These are phyloP conservation scores for Listronotus oregonensis DNA, from an alignment of 1,140 invertebrate species.

Conservation along the genomic window DNA sequence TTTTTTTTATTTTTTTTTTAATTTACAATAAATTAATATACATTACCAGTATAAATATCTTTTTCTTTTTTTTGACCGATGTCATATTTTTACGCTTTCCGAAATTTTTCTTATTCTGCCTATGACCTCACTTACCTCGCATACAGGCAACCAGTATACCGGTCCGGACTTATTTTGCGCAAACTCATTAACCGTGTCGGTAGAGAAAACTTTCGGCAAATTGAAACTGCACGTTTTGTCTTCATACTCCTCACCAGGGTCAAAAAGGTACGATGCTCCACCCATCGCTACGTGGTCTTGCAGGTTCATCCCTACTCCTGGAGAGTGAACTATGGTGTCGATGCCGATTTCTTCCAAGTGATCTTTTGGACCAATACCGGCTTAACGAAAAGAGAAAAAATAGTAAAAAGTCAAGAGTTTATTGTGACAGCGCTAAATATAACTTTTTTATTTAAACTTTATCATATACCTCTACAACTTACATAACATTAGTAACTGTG, in stretches of 20 bases:
- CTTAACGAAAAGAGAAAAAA: background rate
- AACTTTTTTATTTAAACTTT: too few relatives aligned
- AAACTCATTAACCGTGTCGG: conserved; percentile 63
- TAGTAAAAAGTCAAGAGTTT: too few relatives aligned
- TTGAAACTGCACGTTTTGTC: conserved; percentile 63
- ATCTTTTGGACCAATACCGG: conserved; percentile 65
- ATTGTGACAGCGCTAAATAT: too few relatives aligned
- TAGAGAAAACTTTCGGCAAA: conserved; percentile 61
- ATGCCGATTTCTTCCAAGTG: conserved; percentile 70
- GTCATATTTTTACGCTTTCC: too few relatives aligned
- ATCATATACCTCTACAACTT: conserved; percentile 58
- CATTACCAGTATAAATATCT: too few relatives aligned
- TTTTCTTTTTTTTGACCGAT: too few relatives aligned
- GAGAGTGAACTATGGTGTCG: conserved; percentile 59
- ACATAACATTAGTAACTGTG: conserved; percentile 80
- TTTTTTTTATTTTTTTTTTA: conserved; percentile 36
- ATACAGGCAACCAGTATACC: conserved; percentile 69
- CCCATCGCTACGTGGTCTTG: conserved; percentile 72
- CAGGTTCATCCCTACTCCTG: conserved; percentile 81
- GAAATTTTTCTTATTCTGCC: too few relatives aligned
- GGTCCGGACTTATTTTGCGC: conserved; percentile 62
- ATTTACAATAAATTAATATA: too few relatives aligned
- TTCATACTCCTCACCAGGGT: conserved; percentile 56
- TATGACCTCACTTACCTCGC: conserved; percentile 59
- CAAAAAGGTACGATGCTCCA: conserved; percentile 56